phyloP scores from a whole-genome alignment of 1,140 invertebrate genomes.

The Popillia japonica region DNA sequence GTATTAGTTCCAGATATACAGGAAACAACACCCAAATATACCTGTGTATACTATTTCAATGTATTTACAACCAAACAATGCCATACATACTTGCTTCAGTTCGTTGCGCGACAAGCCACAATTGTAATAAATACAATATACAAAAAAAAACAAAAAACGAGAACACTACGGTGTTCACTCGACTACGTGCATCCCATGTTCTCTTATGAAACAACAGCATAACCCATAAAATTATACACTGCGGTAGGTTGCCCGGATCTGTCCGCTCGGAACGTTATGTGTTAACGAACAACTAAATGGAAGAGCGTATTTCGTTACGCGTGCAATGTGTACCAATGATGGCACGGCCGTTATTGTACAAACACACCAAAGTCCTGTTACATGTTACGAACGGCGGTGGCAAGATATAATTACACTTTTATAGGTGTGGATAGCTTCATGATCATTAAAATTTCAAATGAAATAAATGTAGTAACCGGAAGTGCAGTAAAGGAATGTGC shows the following conservation, averaged over 20 bases:
- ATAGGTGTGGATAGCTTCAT: too few species aligned
- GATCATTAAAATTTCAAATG: too few species aligned
- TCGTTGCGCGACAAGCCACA: not conserved
- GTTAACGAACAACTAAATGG: slow-evolving; percentile 4
- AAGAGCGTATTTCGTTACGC: not conserved
- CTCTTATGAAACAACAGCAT: not conserved
- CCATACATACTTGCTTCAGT: not conserved
- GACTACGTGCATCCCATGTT: not conserved
- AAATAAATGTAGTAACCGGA: too few species aligned
- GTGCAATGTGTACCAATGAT: not conserved
- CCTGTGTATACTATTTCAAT: too few species aligned
- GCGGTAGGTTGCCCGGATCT: not conserved
- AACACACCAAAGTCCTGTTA: not conserved
- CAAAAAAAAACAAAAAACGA: not conserved
- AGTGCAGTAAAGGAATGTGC: too few species aligned
- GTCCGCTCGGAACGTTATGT: not conserved
- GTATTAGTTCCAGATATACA: too few species aligned
- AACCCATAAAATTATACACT: slow-evolving; percentile 16
- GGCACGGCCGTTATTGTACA: not conserved
- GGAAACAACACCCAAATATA: too few species aligned
- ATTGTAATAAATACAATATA: not conserved
- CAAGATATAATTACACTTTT: too few species aligned
- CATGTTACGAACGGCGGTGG: not conserved
- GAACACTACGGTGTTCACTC: not conserved
- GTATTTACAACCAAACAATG: not conserved